Percentiles rank a stretch among this genome's conserved stretches.
Conservation (phyloP, 2,113 vertebrate species). For the Pedionomus torquatus region DNA sequence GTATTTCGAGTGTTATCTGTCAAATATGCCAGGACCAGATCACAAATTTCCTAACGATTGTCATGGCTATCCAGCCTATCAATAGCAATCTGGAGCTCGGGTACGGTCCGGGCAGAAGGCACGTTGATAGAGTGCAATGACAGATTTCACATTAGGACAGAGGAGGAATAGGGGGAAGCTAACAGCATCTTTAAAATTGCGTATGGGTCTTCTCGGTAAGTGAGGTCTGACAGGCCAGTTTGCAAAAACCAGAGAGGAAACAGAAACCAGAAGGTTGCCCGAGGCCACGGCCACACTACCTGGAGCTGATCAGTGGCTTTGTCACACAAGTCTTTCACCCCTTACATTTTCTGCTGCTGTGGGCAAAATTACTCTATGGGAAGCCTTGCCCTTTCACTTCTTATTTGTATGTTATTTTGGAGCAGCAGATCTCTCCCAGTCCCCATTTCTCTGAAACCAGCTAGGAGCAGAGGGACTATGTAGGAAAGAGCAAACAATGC, state of each 20-base stretch:
- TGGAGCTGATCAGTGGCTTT: not conserved
- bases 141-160: not conserved
- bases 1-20: constrained; percentile 69
- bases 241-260: not conserved
- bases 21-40: constrained; percentile 57
- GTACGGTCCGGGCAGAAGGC: not conserved
- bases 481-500: not conserved
- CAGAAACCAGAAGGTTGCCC: constrained; percentile 6
- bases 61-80: constrained; percentile 22
- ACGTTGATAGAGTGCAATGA: not conserved
- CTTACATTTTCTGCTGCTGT: not conserved
- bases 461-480: not conserved
- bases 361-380: not conserved
- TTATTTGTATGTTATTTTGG: not conserved
- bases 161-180: not conserved
- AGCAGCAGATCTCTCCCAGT: not conserved
- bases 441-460: not conserved
- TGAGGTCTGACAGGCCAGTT: not conserved
- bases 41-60: constrained; percentile 43
- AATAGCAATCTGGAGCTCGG: constrained; percentile 21
- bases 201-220: not conserved
- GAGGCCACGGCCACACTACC: not conserved
- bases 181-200: not conserved
- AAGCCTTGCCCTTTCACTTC: constrained; percentile 8
- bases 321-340: fast-evolving